phyloP scores from a whole-genome alignment of 2,113 vertebrate genomes.

The Psittacus erithacus region DNA sequence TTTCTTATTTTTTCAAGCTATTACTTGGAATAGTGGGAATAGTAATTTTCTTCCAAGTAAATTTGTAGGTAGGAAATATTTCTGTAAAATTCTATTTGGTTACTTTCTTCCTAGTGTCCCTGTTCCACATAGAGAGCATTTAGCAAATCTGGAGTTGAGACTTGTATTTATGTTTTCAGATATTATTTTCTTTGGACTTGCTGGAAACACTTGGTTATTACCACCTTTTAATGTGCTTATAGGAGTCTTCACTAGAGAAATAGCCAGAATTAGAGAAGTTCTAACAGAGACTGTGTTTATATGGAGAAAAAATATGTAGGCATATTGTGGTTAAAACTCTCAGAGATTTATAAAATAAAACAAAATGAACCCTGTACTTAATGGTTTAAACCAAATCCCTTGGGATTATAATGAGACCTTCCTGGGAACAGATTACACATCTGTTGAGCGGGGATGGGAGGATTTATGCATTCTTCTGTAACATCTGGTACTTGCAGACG shows the following conservation, averaged over 20 bases:
- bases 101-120: background rate
- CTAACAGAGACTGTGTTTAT: background rate
- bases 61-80: background rate
- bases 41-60: background rate
- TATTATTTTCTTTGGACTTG: background rate
- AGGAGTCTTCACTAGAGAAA: background rate
- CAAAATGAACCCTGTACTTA: background rate
- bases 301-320: background rate
- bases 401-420: background rate
- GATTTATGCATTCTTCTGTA: background rate
- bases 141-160: background rate
- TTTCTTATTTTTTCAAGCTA: background rate
- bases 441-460: background rate
- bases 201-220: background rate
- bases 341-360: background rate
- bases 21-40: background rate
- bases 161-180: background rate
- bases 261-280: background rate
- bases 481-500: background rate
- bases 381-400: background rate
- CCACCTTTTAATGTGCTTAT: background rate
- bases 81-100: background rate
- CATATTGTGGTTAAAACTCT: background rate
- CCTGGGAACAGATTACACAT: background rate
- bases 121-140: background rate